Base-by-base conservation (phyloP, 2,797 vertebrate species). In the Chrosomus eos region DNA sequence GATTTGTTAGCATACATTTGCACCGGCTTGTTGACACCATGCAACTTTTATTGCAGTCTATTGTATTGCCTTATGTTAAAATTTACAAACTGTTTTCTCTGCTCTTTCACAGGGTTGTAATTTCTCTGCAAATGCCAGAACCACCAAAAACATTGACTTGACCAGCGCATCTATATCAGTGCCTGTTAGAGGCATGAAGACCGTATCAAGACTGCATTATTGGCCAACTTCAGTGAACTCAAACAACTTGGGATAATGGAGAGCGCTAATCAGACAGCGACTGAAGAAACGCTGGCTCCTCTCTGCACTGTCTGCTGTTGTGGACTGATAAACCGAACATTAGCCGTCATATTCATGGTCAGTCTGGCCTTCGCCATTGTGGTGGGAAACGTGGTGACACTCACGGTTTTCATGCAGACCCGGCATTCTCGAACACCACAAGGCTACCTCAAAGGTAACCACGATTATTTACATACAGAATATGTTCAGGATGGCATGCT, bases 361-460 rank as follows among this genome's bases (percentile, higher is more conserved):
- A 88, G 91, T 87, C 92, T 97, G 87, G 91, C 94, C 2, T 90
- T 96, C 55, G 93, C 95, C 60, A 96, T 96, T 3, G 93, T 95
- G 51, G 81, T 94, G 14, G 95, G 96, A 82, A 97, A 97, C n/a
- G 93, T 96, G 87, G 87, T 96, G 90, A 96, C 94, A 1, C 93
- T 97, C 7, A 93, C 94, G 1, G 95, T 96, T 48, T 95, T 96
- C 88, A 93, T 95, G 88, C 93, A 94, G 87, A 95, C 93, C 0
- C 93, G 92, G 84, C 95, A 95, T 78, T 95, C 95, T 9, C 91
- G 93, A 55, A 96, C 95, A 2, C 92, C 96, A 5, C 96, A 97
- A 81, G 94, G 95, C 67, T 96, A 96, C 85, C 92, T 97, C 62
- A 97, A 96, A 96, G 95, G 95, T 96, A 91, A 89, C 36, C 23